phyloP scores from a whole-genome alignment of 2,113 vertebrate genomes.

The Microtus oregoni region DNA sequence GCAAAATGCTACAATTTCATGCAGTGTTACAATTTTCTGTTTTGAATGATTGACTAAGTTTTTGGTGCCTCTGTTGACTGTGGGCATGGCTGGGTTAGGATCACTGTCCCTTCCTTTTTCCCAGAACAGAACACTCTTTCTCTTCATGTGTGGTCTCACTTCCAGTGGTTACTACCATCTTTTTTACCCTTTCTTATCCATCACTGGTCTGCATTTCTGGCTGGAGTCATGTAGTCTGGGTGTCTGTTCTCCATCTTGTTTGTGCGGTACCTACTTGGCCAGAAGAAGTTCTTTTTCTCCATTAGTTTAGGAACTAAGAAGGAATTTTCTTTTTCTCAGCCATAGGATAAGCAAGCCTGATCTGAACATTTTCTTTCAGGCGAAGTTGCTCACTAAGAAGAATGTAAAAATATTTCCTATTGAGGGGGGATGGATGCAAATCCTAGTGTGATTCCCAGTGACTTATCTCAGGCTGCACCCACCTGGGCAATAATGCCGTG shows the following conservation, averaged over 20 bases:
- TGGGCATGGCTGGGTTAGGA: background rate
- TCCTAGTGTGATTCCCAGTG: background rate
- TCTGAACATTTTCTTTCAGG: background rate
- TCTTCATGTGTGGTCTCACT: background rate
- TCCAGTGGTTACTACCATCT: accelerated
- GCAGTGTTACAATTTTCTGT: background rate
- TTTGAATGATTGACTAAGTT: background rate
- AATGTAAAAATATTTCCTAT: background rate
- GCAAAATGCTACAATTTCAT: background rate
- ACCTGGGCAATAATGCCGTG: accelerated
- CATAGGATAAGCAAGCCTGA: background rate
- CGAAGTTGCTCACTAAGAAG: background rate
- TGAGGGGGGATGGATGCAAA: background rate
- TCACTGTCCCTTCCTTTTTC: background rate
- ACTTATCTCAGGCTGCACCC: background rate
- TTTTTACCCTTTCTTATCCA: background rate
- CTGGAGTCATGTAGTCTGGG: background rate
- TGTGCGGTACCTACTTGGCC: background rate
- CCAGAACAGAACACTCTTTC: background rate
- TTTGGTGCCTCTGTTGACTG: background rate
- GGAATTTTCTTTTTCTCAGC: background rate
- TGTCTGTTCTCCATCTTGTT: background rate
- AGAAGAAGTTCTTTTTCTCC: conserved; percentile 21
- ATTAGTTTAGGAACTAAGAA: background rate
- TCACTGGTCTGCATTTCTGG: too few species aligned